A percentile compares a stretch with the other conserved stretches of the same genome.
Evolutionary conservation across 92 coral and sea anemone species (phyloP).

Genomic region (Phenganax subtilis): DNA sequence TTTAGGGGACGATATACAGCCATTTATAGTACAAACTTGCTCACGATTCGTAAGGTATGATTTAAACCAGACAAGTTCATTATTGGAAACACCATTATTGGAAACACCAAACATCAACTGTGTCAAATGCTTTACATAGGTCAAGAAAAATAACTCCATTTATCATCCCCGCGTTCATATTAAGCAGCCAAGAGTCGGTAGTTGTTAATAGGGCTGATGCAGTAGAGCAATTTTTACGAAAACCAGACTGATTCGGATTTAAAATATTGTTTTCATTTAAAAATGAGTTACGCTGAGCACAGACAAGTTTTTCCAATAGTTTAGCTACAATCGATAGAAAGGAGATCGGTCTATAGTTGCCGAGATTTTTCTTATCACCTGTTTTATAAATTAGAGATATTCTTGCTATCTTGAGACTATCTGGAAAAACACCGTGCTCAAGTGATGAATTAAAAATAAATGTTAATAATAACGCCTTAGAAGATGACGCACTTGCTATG

Average conservation of each 20-base stretch:
- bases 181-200: slow-evolving; percentile 9
- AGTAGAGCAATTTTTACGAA: slow-evolving; percentile 6
- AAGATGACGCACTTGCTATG: too few species aligned
- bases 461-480: too few species aligned
- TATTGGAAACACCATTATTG: not conserved
- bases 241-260: slow-evolving; percentile 21
- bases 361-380: not conserved
- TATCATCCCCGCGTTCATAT: slow-evolving; percentile 1
- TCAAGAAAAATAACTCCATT: not conserved
- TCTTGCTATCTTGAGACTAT: slow-evolving; percentile 1
- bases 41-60: too few species aligned
- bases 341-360: slow-evolving; percentile 20
- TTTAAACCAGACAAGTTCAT: not conserved
- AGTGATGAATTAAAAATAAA: slow-evolving; percentile 9
- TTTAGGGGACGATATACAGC: too few species aligned
- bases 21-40: too few species aligned
- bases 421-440: slow-evolving; percentile 5
- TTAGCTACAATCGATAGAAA: not conserved
- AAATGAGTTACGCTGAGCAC: not conserved
- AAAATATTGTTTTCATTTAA: slow-evolving; percentile 22
- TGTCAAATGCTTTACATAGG: not conserved
- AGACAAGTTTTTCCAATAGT: not conserved
- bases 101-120: not conserved
- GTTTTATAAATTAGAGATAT: not conserved
- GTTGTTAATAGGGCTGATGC: slow-evolving; percentile 11